phyloP scores from a whole-genome alignment of 2,888 invertebrate genomes.

The Lypha dubia region DNA sequence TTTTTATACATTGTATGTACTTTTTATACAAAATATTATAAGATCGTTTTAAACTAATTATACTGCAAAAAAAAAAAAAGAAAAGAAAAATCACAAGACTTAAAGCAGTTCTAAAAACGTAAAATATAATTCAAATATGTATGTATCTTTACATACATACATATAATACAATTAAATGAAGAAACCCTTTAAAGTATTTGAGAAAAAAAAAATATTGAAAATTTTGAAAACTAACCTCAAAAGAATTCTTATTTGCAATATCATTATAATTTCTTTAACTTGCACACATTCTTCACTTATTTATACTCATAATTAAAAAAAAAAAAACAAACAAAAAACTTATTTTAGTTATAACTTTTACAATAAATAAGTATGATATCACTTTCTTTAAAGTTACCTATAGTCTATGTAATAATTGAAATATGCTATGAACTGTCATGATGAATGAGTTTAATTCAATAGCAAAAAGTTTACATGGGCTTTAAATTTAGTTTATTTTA shows the following conservation, averaged over 20 bases:
- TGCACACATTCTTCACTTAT: slow-evolving; percentile 37
- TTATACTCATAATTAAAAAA: slow-evolving; percentile 24
- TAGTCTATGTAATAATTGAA: neutral
- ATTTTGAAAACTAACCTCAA: neutral
- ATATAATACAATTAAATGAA: no score
- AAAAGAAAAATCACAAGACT: slow-evolving; percentile 62
- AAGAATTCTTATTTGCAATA: neutral
- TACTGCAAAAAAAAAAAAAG: neutral
- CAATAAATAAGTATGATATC: neutral
- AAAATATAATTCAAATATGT: neutral
- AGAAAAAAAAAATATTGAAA: neutral
- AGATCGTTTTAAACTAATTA: neutral
- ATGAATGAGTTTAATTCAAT: neutral
- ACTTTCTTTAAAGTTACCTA: neutral
- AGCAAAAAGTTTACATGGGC: neutral
- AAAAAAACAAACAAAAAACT: neutral
- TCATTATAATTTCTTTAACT: slow-evolving; percentile 2
- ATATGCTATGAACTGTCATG: neutral
- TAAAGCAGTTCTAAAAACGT: slow-evolving; percentile 26
- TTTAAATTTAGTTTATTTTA: slow-evolving; percentile 15
- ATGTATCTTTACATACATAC: no score
- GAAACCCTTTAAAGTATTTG: neutral
- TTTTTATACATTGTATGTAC: slow-evolving; percentile 34
- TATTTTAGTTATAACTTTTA: slow-evolving; percentile 2
- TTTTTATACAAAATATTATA: slow-evolving; percentile 12